phyloP scores from a whole-genome alignment of 2,113 vertebrate species.

The Leptobrachium ailaonicum region DNA sequence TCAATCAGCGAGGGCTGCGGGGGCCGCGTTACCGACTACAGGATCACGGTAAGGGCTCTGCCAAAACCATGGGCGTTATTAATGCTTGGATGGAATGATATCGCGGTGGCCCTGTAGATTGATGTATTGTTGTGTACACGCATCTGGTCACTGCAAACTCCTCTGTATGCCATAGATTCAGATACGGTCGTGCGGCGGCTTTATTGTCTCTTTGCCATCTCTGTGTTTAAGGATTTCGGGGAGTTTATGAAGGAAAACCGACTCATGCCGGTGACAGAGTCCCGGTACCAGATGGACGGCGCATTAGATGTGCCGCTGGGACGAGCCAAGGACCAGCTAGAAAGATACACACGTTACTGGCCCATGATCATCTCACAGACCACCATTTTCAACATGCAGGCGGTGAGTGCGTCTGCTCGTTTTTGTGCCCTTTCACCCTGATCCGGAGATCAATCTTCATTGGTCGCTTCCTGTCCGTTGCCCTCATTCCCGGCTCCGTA shows the following conservation, averaged over 20 bases:
- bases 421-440: too few relatives aligned
- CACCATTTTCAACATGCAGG: slow-evolving; percentile 99
- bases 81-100: too few relatives aligned
- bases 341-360: slow-evolving; percentile 96
- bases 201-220: background rate
- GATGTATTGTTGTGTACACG: too few relatives aligned
- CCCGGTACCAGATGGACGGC: slow-evolving; percentile 76
- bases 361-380: slow-evolving; percentile 99
- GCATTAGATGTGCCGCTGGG: slow-evolving; percentile 82
- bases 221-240: slow-evolving; percentile 86
- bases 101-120: too few relatives aligned
- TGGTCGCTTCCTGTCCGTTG: too few relatives aligned
- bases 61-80: too few relatives aligned
- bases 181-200: too few relatives aligned
- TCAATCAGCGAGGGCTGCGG: slow-evolving; percentile 98
- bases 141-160: too few relatives aligned
- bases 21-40: slow-evolving; percentile 95
- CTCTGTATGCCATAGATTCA: too few relatives aligned
- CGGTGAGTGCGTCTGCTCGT: slow-evolving; percentile 71
- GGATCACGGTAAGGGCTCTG: slow-evolving; percentile 81
- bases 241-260: slow-evolving; percentile 99
- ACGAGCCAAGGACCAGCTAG: slow-evolving; percentile 91
- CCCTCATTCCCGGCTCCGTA: too few relatives aligned
- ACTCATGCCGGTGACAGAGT: slow-evolving; percentile 88
- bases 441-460: too few relatives aligned